These are phyloP conservation scores for Graphium colonna DNA, from an alignment of 2,888 invertebrate species.

Conservation along the genomic window DNA sequence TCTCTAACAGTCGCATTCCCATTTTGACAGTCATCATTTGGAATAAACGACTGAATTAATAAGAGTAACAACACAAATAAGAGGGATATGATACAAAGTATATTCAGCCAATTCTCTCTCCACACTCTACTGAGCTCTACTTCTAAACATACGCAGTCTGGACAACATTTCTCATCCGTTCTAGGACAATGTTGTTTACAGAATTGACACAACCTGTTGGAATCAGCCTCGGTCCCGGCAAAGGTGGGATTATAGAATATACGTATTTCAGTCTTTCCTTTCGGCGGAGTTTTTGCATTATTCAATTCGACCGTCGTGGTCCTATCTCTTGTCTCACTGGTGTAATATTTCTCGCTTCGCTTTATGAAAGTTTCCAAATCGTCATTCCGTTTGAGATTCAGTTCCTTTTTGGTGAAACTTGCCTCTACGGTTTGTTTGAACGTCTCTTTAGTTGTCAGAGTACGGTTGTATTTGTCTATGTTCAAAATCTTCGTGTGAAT, in stretches of 20 bases:
- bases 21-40: constrained; percentile 44
- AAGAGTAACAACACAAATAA: constrained; percentile 56
- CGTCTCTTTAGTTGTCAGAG: constrained; percentile 64
- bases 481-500: constrained; percentile 68
- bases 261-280: constrained; percentile 62
- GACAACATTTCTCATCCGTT: constrained; percentile 60
- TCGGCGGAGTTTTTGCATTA: constrained; percentile 37
- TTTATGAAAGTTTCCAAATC: constrained; percentile 69
- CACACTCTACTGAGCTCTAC: constrained; percentile 53
- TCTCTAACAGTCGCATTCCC: constrained; percentile 33
- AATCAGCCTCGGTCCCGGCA: constrained; percentile 41
- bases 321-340: constrained; percentile 52
- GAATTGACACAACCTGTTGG: constrained; percentile 54
- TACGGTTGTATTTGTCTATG: constrained; percentile 63
- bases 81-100: constrained; percentile 53
- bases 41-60: constrained; percentile 56
- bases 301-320: constrained; percentile 53
- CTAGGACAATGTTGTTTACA: constrained; percentile 59
- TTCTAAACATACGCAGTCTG: constrained; percentile 59
- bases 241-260: constrained; percentile 75
- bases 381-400: constrained; percentile 45
- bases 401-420: constrained; percentile 61
- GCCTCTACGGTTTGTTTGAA: constrained; percentile 62
- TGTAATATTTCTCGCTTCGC: constrained; percentile 70
- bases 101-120: constrained; percentile 70